Percentiles rank a stretch among this genome's conserved stretches.
Conservation (phyloP, 2,797 vertebrate genomes). For the Salarias fasciatus region DNA sequence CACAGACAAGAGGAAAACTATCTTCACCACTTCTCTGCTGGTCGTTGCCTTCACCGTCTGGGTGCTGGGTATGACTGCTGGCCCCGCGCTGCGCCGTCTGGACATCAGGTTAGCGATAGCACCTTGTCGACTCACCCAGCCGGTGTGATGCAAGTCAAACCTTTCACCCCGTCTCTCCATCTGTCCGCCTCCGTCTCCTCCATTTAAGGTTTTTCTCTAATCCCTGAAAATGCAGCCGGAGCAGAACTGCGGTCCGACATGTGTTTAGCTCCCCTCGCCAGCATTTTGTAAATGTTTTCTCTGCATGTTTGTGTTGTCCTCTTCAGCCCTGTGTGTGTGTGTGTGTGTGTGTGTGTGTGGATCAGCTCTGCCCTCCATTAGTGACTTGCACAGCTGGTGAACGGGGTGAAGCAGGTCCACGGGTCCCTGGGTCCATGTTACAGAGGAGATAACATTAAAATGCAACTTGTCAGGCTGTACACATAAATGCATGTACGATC, state of each 20-base stretch:
- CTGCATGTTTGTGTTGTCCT: conserved; percentile 14
- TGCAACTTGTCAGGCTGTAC: conserved; percentile 7
- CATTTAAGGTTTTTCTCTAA: background rate
- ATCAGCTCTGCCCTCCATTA: conserved; percentile 55
- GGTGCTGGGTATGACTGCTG: conserved; percentile 83
- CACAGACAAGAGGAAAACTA: conserved; percentile 79
- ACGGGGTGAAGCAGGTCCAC: conserved; percentile 27
- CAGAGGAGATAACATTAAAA: conserved; percentile 23
- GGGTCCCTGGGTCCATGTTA: conserved; percentile 40
- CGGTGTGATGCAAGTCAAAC: conserved; percentile 1
- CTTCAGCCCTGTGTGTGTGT: background rate
- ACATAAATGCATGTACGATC: background rate
- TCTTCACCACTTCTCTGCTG: conserved; percentile 86
- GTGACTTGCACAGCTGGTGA: conserved; percentile 42
- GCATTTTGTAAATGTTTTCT: conserved; percentile 20
- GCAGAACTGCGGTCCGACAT: conserved; percentile 18
- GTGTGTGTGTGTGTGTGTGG: conserved; percentile 1
- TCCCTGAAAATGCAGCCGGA: background rate
- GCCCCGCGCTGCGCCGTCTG: conserved; percentile 82
- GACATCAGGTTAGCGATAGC: conserved; percentile 84
- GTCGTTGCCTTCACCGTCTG: conserved; percentile 85
- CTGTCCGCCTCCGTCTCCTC: background rate
- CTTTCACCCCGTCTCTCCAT: background rate
- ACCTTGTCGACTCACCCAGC: background rate
- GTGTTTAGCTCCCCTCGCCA: conserved; percentile 22